Base-by-base conservation (phyloP, 2,797 vertebrate genomes). In the Crocodylus rhombifer region DNA sequence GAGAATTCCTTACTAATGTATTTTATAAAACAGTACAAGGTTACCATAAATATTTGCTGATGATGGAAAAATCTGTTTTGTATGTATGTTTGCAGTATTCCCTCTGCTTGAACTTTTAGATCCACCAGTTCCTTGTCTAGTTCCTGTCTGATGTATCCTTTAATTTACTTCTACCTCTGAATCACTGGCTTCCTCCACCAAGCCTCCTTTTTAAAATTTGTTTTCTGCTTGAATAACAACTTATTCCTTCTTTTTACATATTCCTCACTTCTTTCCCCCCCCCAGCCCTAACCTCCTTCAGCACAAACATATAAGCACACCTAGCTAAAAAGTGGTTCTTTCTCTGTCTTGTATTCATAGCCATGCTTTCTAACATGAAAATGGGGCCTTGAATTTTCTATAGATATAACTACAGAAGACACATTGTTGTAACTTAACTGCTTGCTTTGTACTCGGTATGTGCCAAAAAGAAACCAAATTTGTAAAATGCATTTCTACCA, bases 131-230 rank as follows among this genome's bases (percentile, higher is more conserved):
- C 69, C 94, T 76, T 80, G 23, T 92, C 86, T 92, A 69, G 64
- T 95, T 77, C 90, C 84, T 81, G 20, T 64, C 83, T 90, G 94
- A 86, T 87, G 96, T 90, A 78, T 75, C 79, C 88, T 86, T 95
- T 95, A 85, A 89, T 89, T 36, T 87, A 2, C 28, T 79, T 94
- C 21, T 28, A 18, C 42, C 20, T 91, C 74, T 91, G 90, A 90
- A 94, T 95, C 87, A 94, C 13, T 89, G 57, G 12, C 82, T 84
- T 55, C 30, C 74, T 92, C 89, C 88, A 74, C 90, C 93, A 93
- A 77, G 89, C 85, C 60, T 88, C 56, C 86, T 18, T 65, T 88
- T 73, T 51, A 15, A 42, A 23, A 5, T 36, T 28, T 18, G 20
- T 21, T n/a, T 7, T 9, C 60, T n/a, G 17, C 42, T 65, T 65